Evolutionary conservation across 2,888 invertebrate species (phyloP).

Genomic region (Podotricha telesiphe): DNA sequence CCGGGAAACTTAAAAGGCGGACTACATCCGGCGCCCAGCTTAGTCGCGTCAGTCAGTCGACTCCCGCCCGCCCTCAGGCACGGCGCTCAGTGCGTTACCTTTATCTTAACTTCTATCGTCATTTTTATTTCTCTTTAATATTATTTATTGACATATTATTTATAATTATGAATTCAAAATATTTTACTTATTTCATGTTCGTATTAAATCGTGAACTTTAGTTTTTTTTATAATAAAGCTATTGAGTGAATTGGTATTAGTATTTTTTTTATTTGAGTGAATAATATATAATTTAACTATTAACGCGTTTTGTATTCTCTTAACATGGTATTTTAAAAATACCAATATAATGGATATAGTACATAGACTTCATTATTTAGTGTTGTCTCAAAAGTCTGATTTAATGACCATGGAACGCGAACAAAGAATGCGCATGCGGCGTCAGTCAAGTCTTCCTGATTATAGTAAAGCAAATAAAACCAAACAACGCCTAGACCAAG

Average conservation of each 20-base stretch:
- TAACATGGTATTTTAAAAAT: neutral
- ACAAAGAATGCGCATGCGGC: slow-evolving; percentile 73
- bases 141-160: neutral
- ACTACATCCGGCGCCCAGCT: slow-evolving; percentile 64
- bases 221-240: neutral
- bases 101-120: slow-evolving; percentile 17
- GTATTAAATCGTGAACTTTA: neutral
- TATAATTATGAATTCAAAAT: neutral
- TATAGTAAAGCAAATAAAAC: slow-evolving; percentile 73
- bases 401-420: slow-evolving; percentile 80
- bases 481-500: slow-evolving; percentile 73
- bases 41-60: slow-evolving; percentile 68
- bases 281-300: too few species aligned
- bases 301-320: neutral
- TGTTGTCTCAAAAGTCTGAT: slow-evolving; percentile 79
- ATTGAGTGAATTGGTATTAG: neutral
- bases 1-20: slow-evolving; percentile 64
- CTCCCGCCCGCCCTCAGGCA: slow-evolving; percentile 63
- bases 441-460: slow-evolving; percentile 79
- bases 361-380: slow-evolving; percentile 78
- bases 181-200: neutral
- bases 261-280: too few species aligned
- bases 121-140: slow-evolving; percentile 4
- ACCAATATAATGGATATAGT: slow-evolving; percentile 72
- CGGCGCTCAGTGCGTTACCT: slow-evolving; percentile 48